Percentiles rank a stretch among this genome's conserved stretches.
These are phyloP conservation scores for Incurvaria masculella DNA, from an alignment of 2,888 invertebrate genomes.

Conservation along the genomic window DNA sequence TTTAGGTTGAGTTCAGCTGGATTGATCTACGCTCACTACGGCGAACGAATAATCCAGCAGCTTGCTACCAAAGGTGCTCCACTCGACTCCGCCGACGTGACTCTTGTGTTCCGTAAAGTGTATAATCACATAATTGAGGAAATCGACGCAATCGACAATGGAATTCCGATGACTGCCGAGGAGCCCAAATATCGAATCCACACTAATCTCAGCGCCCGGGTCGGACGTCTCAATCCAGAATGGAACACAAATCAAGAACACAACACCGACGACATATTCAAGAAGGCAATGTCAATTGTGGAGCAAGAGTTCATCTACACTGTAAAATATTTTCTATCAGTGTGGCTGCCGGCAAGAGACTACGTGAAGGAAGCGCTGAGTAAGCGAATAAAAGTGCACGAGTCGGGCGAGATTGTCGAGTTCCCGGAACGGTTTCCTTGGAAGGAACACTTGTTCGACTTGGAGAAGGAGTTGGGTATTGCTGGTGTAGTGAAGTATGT, in stretches of 20 bases:
- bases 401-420: conserved; percentile 78
- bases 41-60: conserved; percentile 69
- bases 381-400: conserved; percentile 63
- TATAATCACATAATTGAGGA: conserved; percentile 89
- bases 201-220: conserved; percentile 74
- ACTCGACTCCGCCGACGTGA: conserved; percentile 47
- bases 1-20: conserved; percentile 93
- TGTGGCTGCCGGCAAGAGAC: conserved; percentile 86
- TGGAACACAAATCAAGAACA: conserved; percentile 69
- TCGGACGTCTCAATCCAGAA: conserved; percentile 74
- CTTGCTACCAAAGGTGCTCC: conserved; percentile 41
- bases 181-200: conserved; percentile 74
- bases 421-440: conserved; percentile 77
- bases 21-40: conserved; percentile 86
- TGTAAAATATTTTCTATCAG: conserved; percentile 59
- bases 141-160: conserved; percentile 97
- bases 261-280: conserved; percentile 61
- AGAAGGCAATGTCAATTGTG: conserved; percentile 73
- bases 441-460: conserved; percentile 82
- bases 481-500: conserved; percentile 66
- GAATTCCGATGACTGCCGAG: conserved; percentile 76
- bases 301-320: conserved; percentile 75
- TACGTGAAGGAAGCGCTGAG: conserved; percentile 71
- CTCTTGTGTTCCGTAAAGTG: conserved; percentile 63
- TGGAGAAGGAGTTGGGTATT: conserved; percentile 73